A percentile compares a stretch with the other conserved stretches of the same genome.
phyloP scores from a whole-genome alignment of 2,797 vertebrate genomes.

The Diceros bicornis region DNA sequence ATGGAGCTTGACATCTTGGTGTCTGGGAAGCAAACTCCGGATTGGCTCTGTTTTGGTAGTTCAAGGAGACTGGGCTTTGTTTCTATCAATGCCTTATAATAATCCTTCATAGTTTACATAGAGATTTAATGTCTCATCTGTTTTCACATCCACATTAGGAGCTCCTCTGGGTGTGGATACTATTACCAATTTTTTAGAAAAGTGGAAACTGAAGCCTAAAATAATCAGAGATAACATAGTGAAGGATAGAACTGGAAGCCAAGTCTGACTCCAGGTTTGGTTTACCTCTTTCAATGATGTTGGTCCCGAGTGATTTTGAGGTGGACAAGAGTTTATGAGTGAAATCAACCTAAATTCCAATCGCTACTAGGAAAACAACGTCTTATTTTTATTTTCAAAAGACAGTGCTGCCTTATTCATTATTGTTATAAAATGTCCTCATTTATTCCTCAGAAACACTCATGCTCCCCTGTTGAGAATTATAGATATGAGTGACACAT shows the following conservation, averaged over 20 bases:
- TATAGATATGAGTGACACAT: not conserved
- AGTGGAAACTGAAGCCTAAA: slow-evolving; percentile 8
- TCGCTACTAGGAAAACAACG: not conserved
- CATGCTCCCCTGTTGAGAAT: not conserved
- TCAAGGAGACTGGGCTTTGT: not conserved
- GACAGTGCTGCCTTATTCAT: not conserved
- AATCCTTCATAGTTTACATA: not conserved
- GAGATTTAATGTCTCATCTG: not conserved
- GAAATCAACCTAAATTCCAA: not conserved
- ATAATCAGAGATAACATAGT: not conserved
- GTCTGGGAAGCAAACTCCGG: not conserved
- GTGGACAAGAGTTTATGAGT: not conserved
- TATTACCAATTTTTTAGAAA: not conserved
- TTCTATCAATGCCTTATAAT: not conserved
- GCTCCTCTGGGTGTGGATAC: not conserved
- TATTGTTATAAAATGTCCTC: not conserved
- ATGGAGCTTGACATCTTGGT: not conserved
- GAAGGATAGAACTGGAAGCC: not conserved
- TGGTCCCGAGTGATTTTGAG: not conserved
- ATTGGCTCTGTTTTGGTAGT: not conserved
- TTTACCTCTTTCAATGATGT: not conserved
- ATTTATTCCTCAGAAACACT: not conserved
- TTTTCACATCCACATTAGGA: not conserved
- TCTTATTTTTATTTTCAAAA: slow-evolving; percentile 42
- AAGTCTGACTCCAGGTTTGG: not conserved